Evolutionary conservation across 2,888 invertebrate genomes (phyloP).

Genomic region (Electrophaes corylata): DNA sequence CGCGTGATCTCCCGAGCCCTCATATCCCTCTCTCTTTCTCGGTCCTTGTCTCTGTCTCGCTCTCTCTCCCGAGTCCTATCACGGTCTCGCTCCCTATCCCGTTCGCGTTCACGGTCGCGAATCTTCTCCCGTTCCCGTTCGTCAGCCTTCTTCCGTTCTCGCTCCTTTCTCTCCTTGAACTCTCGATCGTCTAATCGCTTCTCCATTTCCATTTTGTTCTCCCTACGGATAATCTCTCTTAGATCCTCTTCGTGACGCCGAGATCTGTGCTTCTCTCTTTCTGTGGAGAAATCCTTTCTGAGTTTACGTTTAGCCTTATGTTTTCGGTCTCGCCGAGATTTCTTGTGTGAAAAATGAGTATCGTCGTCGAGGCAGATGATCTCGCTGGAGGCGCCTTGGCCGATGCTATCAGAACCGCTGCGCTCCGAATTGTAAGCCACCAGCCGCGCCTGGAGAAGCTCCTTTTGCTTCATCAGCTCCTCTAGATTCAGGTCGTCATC

Average conservation of each 20-base stretch:
- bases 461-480: slow-evolving; percentile 95
- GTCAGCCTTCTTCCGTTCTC: slow-evolving; percentile 46
- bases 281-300: slow-evolving; percentile 61
- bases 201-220: slow-evolving; percentile 60
- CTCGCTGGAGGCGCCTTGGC: slow-evolving; percentile 37
- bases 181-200: slow-evolving; percentile 71
- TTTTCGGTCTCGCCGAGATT: slow-evolving; percentile 55
- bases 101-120: slow-evolving; percentile 46
- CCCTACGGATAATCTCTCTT: slow-evolving; percentile 67
- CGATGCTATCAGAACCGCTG: slow-evolving; percentile 78
- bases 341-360: slow-evolving; percentile 65
- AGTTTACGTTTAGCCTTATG: slow-evolving; percentile 73
- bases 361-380: slow-evolving; percentile 60
- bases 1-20: slow-evolving; percentile 16
- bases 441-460: slow-evolving; percentile 90
- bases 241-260: slow-evolving; percentile 71
- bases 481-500: slow-evolving; percentile 95
- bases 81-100: slow-evolving; percentile 41
- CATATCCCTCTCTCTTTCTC: slow-evolving; percentile 6
- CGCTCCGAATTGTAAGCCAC: slow-evolving; percentile 90
- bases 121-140: slow-evolving; percentile 46
- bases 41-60: not conserved
- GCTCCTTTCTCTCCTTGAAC: slow-evolving; percentile 61
- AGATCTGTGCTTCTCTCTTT: slow-evolving; percentile 58
- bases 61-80: not conserved